Evolutionary conservation across 2,888 invertebrate genomes (phyloP).

Genomic region (Ormyrus nitidulus): DNA sequence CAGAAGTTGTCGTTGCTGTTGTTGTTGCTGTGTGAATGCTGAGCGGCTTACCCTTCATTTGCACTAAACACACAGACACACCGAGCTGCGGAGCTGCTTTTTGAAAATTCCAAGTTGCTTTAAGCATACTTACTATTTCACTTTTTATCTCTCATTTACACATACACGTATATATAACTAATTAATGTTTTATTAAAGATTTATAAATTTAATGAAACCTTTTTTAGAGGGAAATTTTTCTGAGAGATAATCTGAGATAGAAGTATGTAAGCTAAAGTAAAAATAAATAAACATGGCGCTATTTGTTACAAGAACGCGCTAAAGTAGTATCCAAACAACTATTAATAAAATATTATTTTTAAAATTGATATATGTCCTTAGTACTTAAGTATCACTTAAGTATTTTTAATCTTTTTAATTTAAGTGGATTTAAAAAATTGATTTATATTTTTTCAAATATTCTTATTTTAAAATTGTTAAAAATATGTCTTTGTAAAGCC

Average conservation of each 20-base stretch:
- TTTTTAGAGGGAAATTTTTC: too few relatives aligned
- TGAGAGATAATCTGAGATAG: neutral
- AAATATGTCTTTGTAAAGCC: too few relatives aligned
- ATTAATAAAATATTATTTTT: neutral
- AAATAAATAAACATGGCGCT: conserved; percentile 20
- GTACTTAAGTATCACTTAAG: neutral
- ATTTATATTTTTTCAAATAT: too few relatives aligned
- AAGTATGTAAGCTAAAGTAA: conserved; percentile 23
- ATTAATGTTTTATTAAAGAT: too few relatives aligned
- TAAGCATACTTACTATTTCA: neutral
- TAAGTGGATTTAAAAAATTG: too few relatives aligned
- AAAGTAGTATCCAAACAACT: too few relatives aligned
- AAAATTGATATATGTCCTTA: neutral
- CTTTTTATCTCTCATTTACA: too few relatives aligned
- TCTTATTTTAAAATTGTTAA: too few relatives aligned
- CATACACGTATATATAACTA: too few relatives aligned
- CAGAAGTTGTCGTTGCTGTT: neutral
- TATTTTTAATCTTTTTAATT: too few relatives aligned
- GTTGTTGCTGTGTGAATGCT: conserved; percentile 60
- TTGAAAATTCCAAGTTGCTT: neutral
- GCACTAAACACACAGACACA: conserved; percentile 24
- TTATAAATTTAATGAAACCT: too few relatives aligned
- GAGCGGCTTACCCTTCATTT: conserved; percentile 64
- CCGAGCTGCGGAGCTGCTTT: neutral
- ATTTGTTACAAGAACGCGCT: neutral